Evolutionary conservation across 2,113 vertebrate genomes (phyloP), one percentile per base, ranked within the genome.

Genomic region (Apteryx owenii): DNA sequence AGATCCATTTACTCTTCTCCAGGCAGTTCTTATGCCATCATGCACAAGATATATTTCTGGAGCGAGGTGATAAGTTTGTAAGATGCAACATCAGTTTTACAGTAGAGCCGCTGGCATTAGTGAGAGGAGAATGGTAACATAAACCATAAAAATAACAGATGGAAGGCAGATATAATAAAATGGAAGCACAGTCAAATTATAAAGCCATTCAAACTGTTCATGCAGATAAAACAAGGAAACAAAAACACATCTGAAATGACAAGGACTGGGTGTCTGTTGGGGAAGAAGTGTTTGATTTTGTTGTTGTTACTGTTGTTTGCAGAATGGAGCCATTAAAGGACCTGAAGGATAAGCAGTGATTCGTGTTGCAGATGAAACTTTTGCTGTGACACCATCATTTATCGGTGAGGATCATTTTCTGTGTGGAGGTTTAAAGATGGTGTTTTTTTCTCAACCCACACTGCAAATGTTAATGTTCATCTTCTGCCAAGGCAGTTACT

Each of bases 61-160:
- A 87, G 85, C 21, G 60, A 84, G 48, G 33, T 56, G 71, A 60
- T 93, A 69, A 82, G 90, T 81, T 90, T 90, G 75, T 77, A 20
- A 81, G 83, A 79, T 33, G 81, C 64, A 70, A 50, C 78, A 68
- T 64, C 3, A 12, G 76, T 90, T 96, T 91, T 93, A 64, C 81
- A 89, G 93, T 25, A 23, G 51, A 79, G 91, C 91, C 40, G 16
- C 69, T 62, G 95, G 94, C 86, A n/a, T 76, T 44, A 81, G 89
- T 1, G 42, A 89, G 70, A 91, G 48, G 71, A 95, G 93, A 92
- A 93, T 46, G 56, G 91, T 42, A 95, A 89, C 88, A 60, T 26
- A 94, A 95, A 69, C 87, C 9, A 7, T 93, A 82, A 94, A 96
- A 95, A 92, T 91, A 96, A 93, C 96, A 96, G 95, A 97, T 96